Evolutionary conservation across 92 coral and sea anemone species (phyloP).

Genomic region (Montipora capitata): DNA sequence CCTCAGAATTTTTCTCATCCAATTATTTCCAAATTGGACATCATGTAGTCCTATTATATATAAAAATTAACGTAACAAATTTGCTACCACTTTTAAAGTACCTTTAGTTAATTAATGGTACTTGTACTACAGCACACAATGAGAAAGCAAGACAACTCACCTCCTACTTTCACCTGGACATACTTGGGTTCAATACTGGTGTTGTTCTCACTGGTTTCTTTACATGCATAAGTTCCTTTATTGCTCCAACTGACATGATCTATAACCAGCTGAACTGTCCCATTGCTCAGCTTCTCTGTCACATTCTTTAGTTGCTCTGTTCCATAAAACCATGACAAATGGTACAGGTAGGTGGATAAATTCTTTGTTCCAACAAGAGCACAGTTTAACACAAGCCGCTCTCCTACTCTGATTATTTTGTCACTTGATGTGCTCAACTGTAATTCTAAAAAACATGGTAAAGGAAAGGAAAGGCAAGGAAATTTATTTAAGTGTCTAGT

Average conservation of each 20-base stretch:
- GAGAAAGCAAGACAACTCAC: conserved; percentile 1
- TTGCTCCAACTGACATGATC: conserved; percentile 14
- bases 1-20: too few species aligned
- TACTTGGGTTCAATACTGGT: background rate
- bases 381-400: conserved; percentile 22
- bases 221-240: conserved; percentile 36
- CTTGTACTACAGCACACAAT: too few species aligned
- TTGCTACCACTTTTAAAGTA: too few species aligned
- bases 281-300: background rate
- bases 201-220: background rate
- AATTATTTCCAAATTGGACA: too few species aligned
- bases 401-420: conserved; percentile 21
- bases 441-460: background rate
- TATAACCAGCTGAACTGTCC: conserved; percentile 19
- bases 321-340: conserved; percentile 34
- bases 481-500: too few species aligned
- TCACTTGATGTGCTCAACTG: conserved; percentile 11
- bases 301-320: background rate
- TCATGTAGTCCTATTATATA: too few species aligned
- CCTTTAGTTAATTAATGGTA: too few species aligned
- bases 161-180: conserved; percentile 27
- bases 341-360: background rate
- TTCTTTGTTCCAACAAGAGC: background rate
- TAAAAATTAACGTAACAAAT: background rate
- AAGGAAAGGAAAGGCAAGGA: too few species aligned